These are phyloP conservation scores for Spermophilus dauricus DNA, from an alignment of 2,113 vertebrate species.

Conservation along the genomic window DNA sequence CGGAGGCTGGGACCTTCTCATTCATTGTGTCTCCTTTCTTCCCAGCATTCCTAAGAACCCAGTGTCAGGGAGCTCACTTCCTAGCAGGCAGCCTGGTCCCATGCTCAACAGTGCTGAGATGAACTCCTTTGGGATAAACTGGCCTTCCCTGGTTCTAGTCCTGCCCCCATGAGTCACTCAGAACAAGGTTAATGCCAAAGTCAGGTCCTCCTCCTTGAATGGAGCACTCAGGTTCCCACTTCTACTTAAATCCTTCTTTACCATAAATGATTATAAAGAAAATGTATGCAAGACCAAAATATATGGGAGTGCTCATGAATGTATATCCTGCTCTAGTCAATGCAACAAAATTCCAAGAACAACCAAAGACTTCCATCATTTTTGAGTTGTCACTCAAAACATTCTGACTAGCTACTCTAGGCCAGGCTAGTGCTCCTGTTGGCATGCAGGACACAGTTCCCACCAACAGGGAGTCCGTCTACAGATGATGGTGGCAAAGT, in stretches of 20 bases:
- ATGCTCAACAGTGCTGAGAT: not conserved
- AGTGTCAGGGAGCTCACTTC: not conserved
- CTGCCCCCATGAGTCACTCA: not conserved
- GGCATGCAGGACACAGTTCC: not conserved
- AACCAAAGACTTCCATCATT: not conserved
- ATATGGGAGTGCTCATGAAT: not conserved
- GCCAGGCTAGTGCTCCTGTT: not conserved
- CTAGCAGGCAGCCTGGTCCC: not conserved
- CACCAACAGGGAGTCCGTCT: not conserved
- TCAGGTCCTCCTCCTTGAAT: not conserved
- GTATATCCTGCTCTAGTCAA: not conserved
- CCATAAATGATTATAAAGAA: not conserved
- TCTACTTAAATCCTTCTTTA: not conserved
- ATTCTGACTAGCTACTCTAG: not conserved
- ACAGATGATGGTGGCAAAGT: not conserved
- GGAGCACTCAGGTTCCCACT: not conserved
- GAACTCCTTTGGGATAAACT: not conserved
- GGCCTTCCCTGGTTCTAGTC: rapidly evolving
- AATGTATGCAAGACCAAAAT: not conserved
- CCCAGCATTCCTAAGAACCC: not conserved
- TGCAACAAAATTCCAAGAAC: not conserved
- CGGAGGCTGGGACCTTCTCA: too few species aligned
- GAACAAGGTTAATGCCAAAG: not conserved
- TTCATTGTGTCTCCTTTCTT: not conserved
- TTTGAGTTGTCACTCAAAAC: not conserved